These are phyloP conservation scores for Parauchenoglanis punctatus DNA, from an alignment of 2,797 vertebrate genomes.

Conservation along the genomic window DNA sequence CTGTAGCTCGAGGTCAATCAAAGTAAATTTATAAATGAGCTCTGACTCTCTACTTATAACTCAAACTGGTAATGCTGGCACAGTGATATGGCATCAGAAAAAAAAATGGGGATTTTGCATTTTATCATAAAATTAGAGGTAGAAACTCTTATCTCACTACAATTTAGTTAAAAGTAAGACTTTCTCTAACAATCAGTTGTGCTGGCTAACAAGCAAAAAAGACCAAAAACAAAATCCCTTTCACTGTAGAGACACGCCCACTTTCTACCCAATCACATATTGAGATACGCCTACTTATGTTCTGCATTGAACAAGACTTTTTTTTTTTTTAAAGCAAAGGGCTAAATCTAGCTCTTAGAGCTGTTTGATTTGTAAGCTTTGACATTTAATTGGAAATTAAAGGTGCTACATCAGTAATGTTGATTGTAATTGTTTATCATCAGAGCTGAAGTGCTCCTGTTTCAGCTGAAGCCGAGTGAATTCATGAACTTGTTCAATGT, in stretches of 20 bases:
- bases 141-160: neutral
- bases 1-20: neutral
- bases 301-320: neutral
- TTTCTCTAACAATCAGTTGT: neutral
- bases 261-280: neutral
- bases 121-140: neutral
- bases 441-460: neutral
- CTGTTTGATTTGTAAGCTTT: neutral
- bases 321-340: neutral
- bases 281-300: neutral
- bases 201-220: neutral
- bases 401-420: neutral
- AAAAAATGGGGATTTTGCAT: neutral
- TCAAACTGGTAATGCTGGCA: neutral
- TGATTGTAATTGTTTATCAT: neutral
- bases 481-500: slow-evolving; percentile 78
- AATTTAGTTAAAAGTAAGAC: neutral
- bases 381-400: slow-evolving; percentile 8
- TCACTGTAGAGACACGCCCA: neutral
- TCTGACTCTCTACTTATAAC: neutral
- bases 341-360: neutral
- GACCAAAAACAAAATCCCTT: neutral
- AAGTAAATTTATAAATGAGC: neutral
- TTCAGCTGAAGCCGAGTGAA: neutral
- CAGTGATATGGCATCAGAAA: neutral